Base-by-base conservation (phyloP, 1,140 invertebrate genomes). In the Yoshiicerus persimilis region DNA sequence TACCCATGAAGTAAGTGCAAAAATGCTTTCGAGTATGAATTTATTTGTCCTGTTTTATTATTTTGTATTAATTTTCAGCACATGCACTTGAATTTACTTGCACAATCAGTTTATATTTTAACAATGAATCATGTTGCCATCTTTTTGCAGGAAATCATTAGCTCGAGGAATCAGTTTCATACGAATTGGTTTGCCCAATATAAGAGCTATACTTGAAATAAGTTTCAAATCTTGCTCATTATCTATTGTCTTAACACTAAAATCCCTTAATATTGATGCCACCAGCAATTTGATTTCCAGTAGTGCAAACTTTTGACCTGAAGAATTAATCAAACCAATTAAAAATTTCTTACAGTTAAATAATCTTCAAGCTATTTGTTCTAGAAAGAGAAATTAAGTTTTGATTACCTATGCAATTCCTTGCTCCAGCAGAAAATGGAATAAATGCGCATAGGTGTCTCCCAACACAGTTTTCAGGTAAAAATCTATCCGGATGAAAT, bases 401-500 rank as follows among this genome's bases (percentile, higher is more conserved):
- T 56, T 56, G 20, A 56, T n/a, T 86, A 10, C 93, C 93, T 10
- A 93, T 92, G 90, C 93, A 94, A 75, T 92, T 92, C 64, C 93
- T 89, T 2, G 93, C 93, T 64, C 93, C 93, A 20, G 91, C 92
- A 4, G 93, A 93, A 88, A 93, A 94, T 10, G 94, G 94, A 30
- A 94, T 91, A 89, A 92, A 93, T 6, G 92, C 86, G 62, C 89
- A 92, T 16, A 56, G 91, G 86, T 88, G 92, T 23, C 93, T 89
- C n/a, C 87, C 87, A 20, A 86, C 39, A 87, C 32, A 30, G 11
- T 93, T 92, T 88, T 94, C 94, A 0, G 92, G 91, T 13, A 92
- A 87, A 91, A 95, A 95, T 88, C 94, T 90, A 16, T 94, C 93
- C 0, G 94, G 94, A 91, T 94, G 92, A 90, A 94, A 95, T 9